A percentile compares a stretch with the other conserved stretches of the same genome.
Conservation (phyloP, 2,888 invertebrate genomes). For the Idaea biselata region DNA sequence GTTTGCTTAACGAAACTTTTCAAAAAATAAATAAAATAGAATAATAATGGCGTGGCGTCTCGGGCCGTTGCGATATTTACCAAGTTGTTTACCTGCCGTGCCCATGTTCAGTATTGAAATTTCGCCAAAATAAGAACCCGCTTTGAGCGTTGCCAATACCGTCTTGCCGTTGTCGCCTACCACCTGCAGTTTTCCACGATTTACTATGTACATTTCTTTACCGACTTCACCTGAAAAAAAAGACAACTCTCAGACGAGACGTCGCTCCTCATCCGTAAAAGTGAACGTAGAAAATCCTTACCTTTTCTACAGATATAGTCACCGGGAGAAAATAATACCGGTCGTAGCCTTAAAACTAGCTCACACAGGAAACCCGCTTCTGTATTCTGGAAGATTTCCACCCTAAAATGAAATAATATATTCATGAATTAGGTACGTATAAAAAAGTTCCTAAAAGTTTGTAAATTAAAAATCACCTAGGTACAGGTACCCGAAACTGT, state of each 20-base stretch:
- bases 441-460: constrained; percentile 18
- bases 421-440: constrained; percentile 10
- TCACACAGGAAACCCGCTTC: constrained; percentile 99
- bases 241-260: neutral
- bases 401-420: constrained; percentile 70
- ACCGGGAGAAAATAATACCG: constrained; percentile 98
- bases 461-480: constrained; percentile 31
- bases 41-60: constrained; percentile 80
- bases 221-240: constrained; percentile 94
- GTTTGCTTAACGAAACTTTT: constrained; percentile 75
- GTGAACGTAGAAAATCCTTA: constrained; percentile 53
- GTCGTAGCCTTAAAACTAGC: constrained; percentile 94
- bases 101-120: constrained; percentile 99
- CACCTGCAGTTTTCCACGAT: constrained; percentile 96
- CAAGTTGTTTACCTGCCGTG: constrained; percentile 98
- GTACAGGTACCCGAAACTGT: constrained; percentile 31
- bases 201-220: constrained; percentile 99
- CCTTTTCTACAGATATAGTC: constrained; percentile 99
- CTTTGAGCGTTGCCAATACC: constrained; percentile 97
- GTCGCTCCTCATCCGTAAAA: neutral
- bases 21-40: constrained; percentile 62
- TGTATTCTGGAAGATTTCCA: constrained; percentile 99
- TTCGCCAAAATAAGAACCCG: constrained; percentile 99
- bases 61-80: constrained; percentile 89
- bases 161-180: constrained; percentile 97